Evolutionary conservation across 2,113 vertebrate genomes (phyloP).

Genomic region (Ammodramus savannarum): DNA sequence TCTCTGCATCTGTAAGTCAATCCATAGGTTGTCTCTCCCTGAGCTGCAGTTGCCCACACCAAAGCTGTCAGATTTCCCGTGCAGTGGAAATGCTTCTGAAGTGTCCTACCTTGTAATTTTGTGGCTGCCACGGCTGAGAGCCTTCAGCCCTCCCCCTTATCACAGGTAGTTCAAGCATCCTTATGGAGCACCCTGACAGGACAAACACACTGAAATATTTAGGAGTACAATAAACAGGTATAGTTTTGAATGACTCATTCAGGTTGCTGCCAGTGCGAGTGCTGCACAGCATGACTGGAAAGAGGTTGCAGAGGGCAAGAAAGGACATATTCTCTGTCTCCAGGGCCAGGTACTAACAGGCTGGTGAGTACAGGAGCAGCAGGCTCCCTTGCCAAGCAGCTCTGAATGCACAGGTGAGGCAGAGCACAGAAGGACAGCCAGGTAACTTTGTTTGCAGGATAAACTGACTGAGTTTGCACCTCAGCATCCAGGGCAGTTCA

Average conservation of each 20-base stretch:
- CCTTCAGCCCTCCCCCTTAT: not conserved
- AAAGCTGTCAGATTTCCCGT: not conserved
- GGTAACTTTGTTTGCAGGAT: not conserved
- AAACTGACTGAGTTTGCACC: not conserved
- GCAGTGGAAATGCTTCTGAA: not conserved
- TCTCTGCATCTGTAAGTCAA: not conserved
- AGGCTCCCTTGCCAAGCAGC: not conserved
- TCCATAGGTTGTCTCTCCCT: not conserved
- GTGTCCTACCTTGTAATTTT: not conserved
- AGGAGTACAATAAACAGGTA: not conserved
- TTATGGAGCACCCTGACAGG: not conserved
- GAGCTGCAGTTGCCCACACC: not conserved
- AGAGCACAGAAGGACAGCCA: not conserved
- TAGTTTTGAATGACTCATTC: not conserved
- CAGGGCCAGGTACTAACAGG: not conserved
- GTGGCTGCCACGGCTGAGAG: not conserved
- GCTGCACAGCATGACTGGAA: not conserved
- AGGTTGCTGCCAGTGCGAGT: not conserved
- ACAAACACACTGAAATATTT: not conserved
- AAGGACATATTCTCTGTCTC: not conserved
- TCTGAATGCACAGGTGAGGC: not conserved
- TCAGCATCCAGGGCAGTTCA: not conserved
- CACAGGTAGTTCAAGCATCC: not conserved
- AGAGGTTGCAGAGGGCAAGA: not conserved
- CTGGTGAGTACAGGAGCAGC: not conserved